Conservation (phyloP, 1,140 invertebrate species). For the Caenorhabditis tropicalis region DNA sequence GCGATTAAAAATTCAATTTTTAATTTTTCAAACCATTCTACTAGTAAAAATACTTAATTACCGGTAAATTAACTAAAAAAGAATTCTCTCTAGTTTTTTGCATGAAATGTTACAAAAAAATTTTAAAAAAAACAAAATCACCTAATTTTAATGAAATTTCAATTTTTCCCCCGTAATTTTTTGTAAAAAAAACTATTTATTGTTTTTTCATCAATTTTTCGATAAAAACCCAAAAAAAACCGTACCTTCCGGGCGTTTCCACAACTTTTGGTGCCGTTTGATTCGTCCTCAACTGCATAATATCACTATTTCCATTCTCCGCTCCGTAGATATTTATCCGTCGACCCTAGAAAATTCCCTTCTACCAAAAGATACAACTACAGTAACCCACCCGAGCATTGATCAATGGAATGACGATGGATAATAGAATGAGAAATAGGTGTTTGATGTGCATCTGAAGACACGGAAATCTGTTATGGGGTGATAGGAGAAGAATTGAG, state of each 20-base stretch:
- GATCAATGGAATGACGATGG: not conserved
- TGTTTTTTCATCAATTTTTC: too few species aligned
- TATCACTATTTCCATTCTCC: conserved; percentile 42
- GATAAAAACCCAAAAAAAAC: not conserved
- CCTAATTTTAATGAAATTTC: too few species aligned
- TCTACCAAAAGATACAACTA: not conserved
- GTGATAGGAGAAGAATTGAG: not conserved
- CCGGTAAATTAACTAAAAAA: too few species aligned
- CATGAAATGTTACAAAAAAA: too few species aligned
- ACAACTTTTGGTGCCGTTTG: not conserved
- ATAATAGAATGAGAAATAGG: not conserved
- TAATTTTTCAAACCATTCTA: too few species aligned
- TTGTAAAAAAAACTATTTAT: too few species aligned
- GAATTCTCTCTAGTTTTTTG: too few species aligned
- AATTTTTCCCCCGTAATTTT: too few species aligned
- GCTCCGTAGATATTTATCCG: conserved; percentile 45
- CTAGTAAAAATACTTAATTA: too few species aligned
- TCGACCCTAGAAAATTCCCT: conserved; percentile 38
- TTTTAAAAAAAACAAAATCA: too few species aligned
- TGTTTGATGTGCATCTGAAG: conserved; percentile 26
- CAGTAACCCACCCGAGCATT: not conserved
- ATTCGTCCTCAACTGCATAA: conserved; percentile 22
- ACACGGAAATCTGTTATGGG: not conserved
- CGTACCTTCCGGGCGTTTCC: not conserved
- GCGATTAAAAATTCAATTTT: too few species aligned